Evolutionary conservation across 2,113 vertebrate species (phyloP), one percentile per base, ranked within the genome.

Genomic region (Limnothrissa miodon): DNA sequence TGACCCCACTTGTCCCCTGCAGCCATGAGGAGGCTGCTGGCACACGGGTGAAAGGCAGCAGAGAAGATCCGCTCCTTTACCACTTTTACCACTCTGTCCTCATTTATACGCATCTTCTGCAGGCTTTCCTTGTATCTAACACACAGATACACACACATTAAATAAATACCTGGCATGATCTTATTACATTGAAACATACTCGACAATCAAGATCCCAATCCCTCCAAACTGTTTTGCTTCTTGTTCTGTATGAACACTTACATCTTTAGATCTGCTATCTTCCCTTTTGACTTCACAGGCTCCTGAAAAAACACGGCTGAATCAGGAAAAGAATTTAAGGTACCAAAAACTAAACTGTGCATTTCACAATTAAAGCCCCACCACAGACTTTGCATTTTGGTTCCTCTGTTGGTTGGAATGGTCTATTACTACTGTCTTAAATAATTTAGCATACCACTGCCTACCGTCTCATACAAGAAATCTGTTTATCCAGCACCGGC

Each of bases 11-110:
- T 94, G 90, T 96, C 94, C 13, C 97, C 97, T 0, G 95, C 95
- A 29, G 97, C 97, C 89, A 97, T 90, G 0, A 98, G 87, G 85
- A 94, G 87, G 82, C 85, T 89, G 91, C 92, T 94, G 48, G 91
- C 86, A 0, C 95, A 95, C 0, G 97, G 97, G 62, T 99, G 97
- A 82, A 99, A 87, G 23, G 96, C 95, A 85, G 96, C 53, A 3
- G 95, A 96, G 39, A 83, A 92, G 82, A 97, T 70, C 0, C 95
- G 89, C 0, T 82, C 56, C 11, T 87, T 93, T 83, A 96, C 95
- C 81, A 97, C 94, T 94, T 97, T 97, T 25, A 82, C 91, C 78
- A 97, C 46, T 51, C 46, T 25, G 11, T 25, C 81, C 44, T 81
- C 82, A 5, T 92, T 88, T 48, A 94, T 89, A 0, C 81, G 85